phyloP scores from a whole-genome alignment of 2,797 vertebrate genomes.

The Pogonophryne albipinna region DNA sequence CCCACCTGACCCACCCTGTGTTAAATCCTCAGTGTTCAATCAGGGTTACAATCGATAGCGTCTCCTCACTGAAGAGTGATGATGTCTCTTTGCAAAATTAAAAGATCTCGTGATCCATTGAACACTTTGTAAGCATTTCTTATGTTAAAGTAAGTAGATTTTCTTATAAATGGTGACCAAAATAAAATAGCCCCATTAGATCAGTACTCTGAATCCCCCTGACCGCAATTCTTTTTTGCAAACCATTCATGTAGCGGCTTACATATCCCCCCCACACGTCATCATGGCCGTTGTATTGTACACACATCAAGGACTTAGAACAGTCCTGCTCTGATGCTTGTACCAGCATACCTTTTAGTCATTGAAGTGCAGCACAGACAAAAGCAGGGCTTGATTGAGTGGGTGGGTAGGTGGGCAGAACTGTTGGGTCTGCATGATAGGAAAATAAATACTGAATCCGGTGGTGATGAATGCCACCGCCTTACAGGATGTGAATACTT shows the following conservation, averaged over 20 bases:
- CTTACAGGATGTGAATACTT: constrained; percentile 17
- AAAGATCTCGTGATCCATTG: background rate
- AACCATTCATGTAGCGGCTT: background rate
- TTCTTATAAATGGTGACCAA: background rate
- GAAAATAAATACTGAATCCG: constrained; percentile 17
- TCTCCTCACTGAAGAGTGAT: background rate
- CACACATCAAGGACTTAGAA: constrained; percentile 8
- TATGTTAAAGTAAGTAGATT: background rate
- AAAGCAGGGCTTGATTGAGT: constrained; percentile 32
- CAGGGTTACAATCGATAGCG: background rate
- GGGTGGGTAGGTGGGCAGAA: constrained; percentile 15
- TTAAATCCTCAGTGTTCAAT: constrained; percentile 3
- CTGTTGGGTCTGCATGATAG: constrained; percentile 17
- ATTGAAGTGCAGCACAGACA: constrained; percentile 12
- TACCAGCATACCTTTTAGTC: background rate
- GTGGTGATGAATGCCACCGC: constrained; percentile 13
- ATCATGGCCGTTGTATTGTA: background rate
- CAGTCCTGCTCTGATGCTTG: constrained; percentile 6
- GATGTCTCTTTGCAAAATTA: background rate
- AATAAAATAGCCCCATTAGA: background rate
- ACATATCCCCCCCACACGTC: constrained; percentile 6
- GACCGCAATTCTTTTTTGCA: background rate
- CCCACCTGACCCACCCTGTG: background rate
- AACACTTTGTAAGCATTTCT: background rate
- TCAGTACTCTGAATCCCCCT: background rate